Base-by-base conservation (phyloP, 2,113 vertebrate genomes). In the Ptilorrhoa leucosticta region DNA sequence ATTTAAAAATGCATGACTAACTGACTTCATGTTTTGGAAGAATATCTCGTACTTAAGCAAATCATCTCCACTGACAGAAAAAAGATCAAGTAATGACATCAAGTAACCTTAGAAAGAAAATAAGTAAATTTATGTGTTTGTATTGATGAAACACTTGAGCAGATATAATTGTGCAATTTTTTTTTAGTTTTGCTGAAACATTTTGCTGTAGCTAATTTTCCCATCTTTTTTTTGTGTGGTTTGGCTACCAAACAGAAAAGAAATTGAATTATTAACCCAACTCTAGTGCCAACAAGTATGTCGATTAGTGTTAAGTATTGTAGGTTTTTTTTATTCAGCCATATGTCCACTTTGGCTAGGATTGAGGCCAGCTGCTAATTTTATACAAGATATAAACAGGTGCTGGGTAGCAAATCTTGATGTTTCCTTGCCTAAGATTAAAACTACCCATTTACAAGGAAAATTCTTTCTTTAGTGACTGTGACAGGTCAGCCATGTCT, bases 231-330 rank as follows among this genome's bases (percentile, higher is more conserved):
- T 65, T 69, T 79, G 14, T 77, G 5, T 92, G 17, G 30, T 81
- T 97, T 90, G 66, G 44, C 48, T 82, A 68, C n/a, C 37, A 71
- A 91, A 64, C 10, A 71, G 39, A 77, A 86, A 81, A 87, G 75
- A 58, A 21, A 8, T 9, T 33, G 37, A 89, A 87, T 95, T 91
- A 87, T 89, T 78, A 87, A 82, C 73, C 44, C 65, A 75, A 23
- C n/a, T 75, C 51, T 73, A 64, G 60, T 89, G 89, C 91, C 94
- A 95, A 90, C 75, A 84, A 93, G 45, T 63, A 83, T 94, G 92
- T 86, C 37, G 89, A 96, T 94, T 96, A 94, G 86, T 95, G 93
- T 96, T 96, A 97, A 96, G 93, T 94, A 96, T 87, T 90, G 79
- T 95, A 69, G n/a, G 39, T 65, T 91, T 93, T 85, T 96, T 91